Conservation (phyloP, 2,888 invertebrate genomes). For the Antheraea assamensis region DNA sequence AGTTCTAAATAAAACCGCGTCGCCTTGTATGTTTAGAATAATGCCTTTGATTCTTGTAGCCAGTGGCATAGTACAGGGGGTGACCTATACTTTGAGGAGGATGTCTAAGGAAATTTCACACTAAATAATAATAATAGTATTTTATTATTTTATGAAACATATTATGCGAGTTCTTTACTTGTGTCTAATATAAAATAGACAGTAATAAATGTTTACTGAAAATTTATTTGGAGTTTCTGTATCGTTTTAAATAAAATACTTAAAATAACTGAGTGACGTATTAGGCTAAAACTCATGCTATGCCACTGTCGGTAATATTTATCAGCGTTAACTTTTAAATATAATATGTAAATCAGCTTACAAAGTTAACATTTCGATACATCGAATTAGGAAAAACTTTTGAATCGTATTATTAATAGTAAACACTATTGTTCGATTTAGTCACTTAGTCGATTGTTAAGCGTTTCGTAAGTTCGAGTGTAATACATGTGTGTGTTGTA, state of each 20-base stretch:
- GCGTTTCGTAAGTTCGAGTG: conserved; percentile 53
- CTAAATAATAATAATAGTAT: too few species aligned
- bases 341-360: conserved; percentile 57
- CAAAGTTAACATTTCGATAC: conserved; percentile 67
- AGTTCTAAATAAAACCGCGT: conserved; percentile 55
- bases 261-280: too few species aligned
- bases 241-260: too few species aligned
- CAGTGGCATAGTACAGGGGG: too few species aligned
- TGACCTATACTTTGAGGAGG: too few species aligned
- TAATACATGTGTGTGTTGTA: conserved; percentile 42
- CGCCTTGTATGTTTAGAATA: conserved; percentile 62
- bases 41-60: conserved; percentile 58
- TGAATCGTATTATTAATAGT: conserved; percentile 57
- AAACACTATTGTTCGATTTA: conserved; percentile 53
- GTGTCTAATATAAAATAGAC: too few species aligned
- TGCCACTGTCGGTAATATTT: conserved; percentile 41
- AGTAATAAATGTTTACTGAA: too few species aligned
- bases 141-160: too few species aligned
- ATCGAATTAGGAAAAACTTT: conserved; percentile 74
- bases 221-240: too few species aligned
- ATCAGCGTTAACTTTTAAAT: conserved; percentile 57
- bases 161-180: too few species aligned
- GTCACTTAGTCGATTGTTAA: conserved; percentile 57
- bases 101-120: too few species aligned
- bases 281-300: too few species aligned